Percentiles rank a stretch among this genome's conserved stretches.
These are phyloP conservation scores for Unio pictorum DNA, from an alignment of 2,888 invertebrate genomes.

Conservation along the genomic window DNA sequence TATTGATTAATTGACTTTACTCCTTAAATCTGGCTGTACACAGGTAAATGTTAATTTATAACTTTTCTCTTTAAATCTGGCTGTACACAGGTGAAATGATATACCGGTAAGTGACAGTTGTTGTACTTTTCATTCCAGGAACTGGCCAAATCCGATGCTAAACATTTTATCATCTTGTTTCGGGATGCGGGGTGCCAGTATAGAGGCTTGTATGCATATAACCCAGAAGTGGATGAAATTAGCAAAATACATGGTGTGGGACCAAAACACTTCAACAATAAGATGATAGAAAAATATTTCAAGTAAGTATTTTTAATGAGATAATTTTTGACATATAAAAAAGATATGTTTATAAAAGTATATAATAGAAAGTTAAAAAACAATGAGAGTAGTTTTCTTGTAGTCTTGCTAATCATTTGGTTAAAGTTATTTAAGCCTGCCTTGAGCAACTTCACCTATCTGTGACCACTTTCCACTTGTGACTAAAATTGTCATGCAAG, in stretches of 20 bases:
- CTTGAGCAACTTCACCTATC: too few relatives aligned
- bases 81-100: too few relatives aligned
- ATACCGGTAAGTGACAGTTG: too few relatives aligned
- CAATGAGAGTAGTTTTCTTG: too few relatives aligned
- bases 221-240: conserved; percentile 92
- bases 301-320: conserved; percentile 82
- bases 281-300: conserved; percentile 99
- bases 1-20: too few relatives aligned
- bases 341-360: not conserved
- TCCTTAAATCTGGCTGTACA: too few relatives aligned
- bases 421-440: too few relatives aligned
- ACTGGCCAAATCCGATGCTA: conserved; percentile 93
- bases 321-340: not conserved
- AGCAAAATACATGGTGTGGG: conserved; percentile 95
- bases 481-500: too few relatives aligned
- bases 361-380: not conserved
- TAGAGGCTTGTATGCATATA: conserved; percentile 95
- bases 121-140: conserved; percentile 74
- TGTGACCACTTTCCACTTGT: too few relatives aligned
- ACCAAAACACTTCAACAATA: conserved; percentile 92
- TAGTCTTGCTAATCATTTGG: too few relatives aligned
- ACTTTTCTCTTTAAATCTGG: too few relatives aligned
- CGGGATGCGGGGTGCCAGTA: conserved; percentile 98
- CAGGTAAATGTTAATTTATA: too few relatives aligned
- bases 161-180: conserved; percentile 98